Conservation (phyloP, 2,888 invertebrate genomes). For the Synergus itoensis region DNA sequence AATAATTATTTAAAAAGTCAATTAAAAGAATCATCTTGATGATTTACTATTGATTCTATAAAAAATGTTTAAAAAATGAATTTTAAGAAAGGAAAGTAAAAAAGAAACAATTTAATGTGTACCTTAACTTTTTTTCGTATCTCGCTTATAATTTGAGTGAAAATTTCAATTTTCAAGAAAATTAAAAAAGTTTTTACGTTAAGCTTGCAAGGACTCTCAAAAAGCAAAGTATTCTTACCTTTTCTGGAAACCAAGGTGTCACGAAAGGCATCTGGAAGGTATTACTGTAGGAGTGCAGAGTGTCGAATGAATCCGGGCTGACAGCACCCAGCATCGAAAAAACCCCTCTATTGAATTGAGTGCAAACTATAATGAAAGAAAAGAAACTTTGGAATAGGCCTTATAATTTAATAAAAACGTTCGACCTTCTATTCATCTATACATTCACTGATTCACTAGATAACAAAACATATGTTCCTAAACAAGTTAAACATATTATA, state of each 20-base stretch:
- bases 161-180: no score
- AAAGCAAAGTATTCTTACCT: slow-evolving; percentile 80
- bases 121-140: no score
- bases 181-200: no score
- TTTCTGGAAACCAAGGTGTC: slow-evolving; percentile 96
- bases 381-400: slow-evolving; percentile 33
- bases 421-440: not conserved
- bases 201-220: no score
- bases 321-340: slow-evolving; percentile 95
- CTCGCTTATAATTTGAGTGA: no score
- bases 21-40: no score
- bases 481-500: not conserved
- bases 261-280: slow-evolving; percentile 97
- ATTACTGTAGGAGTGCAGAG: slow-evolving; percentile 95
- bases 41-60: no score
- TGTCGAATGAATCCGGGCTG: slow-evolving; percentile 96
- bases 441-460: slow-evolving; percentile 11
- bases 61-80: no score
- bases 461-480: not conserved
- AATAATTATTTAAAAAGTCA: no score
- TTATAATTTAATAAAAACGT: slow-evolving; percentile 51
- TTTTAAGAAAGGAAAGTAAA: no score
- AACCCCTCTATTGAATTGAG: slow-evolving; percentile 93
- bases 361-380: slow-evolving; percentile 85
- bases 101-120: no score